Evolutionary conservation across 2,797 vertebrate genomes (phyloP), one percentile per base, ranked within the genome.

Genomic region (Vespertilio murinus): DNA sequence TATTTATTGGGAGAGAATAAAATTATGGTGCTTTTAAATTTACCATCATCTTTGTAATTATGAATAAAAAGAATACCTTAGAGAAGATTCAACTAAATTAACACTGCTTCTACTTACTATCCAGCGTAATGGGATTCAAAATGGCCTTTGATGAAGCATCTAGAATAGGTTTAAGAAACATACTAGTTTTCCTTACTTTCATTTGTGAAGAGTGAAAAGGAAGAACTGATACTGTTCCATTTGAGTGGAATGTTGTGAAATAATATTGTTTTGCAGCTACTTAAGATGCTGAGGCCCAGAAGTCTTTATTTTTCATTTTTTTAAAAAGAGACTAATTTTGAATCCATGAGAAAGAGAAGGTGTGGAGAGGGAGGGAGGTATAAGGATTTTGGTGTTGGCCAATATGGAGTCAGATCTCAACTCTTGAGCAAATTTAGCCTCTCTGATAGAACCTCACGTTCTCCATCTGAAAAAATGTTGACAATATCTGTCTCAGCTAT

Each of bases 81-180:
- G 80, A 90, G 52, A 81, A 65, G 54, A 95, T 88, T 86, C 54
- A 91, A 71, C 67, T 79, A 69, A 85, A 92, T 95, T 93, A 84
- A 87, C 1, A 0, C 73, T 93, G 35, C 45, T 64, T 18, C 2
- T 73, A 54, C 54, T 64, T 74, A 78, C 30, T 92, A 69, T 86
- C 59, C 20, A 70, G 10, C 87, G 28, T 59, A 88, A 28, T 30
- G 54, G 28, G 12, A 83, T 91, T 94, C 7, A 82, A 88, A 71
- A 73, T 73, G n/a, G 28, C 33, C 93, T 91, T 95, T 69, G 80
- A 74, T 52, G 61, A 94, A 45, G 25, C 28, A 35, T 61, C 30
- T 61, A 88, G 67, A 90, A 40, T 64, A 85, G 30, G 49, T 61
- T 92, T 71, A 93, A 84, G 67, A 94, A 78, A 61, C n/a, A n/a